A percentile compares a stretch with the other conserved stretches of the same genome.
Conservation (phyloP, 2,888 invertebrate species). For the Acheta domesticus region DNA sequence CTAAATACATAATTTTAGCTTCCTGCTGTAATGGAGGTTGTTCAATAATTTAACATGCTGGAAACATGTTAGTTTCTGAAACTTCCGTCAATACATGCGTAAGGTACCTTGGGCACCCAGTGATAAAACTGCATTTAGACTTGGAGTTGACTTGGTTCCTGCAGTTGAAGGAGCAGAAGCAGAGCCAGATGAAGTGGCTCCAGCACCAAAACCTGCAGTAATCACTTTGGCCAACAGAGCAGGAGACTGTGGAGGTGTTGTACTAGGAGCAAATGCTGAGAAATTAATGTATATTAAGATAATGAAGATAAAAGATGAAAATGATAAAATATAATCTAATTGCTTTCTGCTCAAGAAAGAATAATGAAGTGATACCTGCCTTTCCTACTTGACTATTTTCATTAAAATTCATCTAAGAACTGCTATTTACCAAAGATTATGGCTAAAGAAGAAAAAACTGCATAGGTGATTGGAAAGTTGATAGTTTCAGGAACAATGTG, state of each 20-base stretch:
- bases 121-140: constrained; percentile 48
- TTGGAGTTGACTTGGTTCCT: constrained; percentile 40
- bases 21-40: neutral
- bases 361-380: neutral
- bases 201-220: constrained; percentile 29
- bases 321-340: neutral
- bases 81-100: neutral
- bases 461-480: no score
- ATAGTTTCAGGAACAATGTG: no score
- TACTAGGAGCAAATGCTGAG: constrained; percentile 33
- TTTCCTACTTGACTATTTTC: no score
- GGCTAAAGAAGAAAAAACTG: no score
- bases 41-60: neutral
- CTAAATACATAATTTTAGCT: no score
- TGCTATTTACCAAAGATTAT: no score
- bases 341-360: neutral
- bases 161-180: constrained; percentile 24
- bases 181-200: constrained; percentile 36
- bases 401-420: no score
- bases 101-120: constrained; percentile 49
- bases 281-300: constrained; percentile 18
- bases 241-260: constrained; percentile 40
- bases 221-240: constrained; percentile 35
- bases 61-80: constrained; percentile 20
- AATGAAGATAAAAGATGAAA: neutral